A percentile compares a stretch with the other conserved stretches of the same genome.
Conservation (phyloP, 2,888 invertebrate species). For the Amphimallon solstitiale region DNA sequence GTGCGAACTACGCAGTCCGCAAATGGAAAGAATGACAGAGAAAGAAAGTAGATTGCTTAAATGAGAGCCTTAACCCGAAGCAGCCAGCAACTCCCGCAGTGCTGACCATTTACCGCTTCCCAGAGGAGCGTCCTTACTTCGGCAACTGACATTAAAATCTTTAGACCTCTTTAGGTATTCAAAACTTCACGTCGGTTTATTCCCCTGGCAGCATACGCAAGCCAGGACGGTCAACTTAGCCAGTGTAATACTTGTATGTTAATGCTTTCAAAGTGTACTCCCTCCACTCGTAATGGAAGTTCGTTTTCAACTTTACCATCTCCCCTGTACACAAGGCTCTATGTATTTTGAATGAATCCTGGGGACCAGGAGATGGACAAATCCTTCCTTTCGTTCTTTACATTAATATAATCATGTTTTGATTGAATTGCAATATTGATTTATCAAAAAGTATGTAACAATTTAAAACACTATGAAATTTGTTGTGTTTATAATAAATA, state of each 20-base stretch:
- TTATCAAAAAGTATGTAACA: too few relatives aligned
- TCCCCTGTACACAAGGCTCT: not conserved
- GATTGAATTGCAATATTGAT: too few relatives aligned
- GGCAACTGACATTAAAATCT: constrained; percentile 24
- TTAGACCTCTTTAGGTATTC: constrained; percentile 23
- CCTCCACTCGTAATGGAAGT: constrained; percentile 11
- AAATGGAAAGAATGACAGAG: not conserved
- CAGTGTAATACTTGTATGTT: constrained; percentile 16
- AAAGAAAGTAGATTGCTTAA: constrained; percentile 1
- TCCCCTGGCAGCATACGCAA: not conserved
- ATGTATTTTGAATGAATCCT: constrained; percentile 9
- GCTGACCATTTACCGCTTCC: constrained; percentile 10
- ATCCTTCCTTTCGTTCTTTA: too few relatives aligned
- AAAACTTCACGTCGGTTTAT: constrained; percentile 16
- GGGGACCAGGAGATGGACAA: not conserved
- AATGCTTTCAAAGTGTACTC: constrained; percentile 9
- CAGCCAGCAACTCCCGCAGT: constrained; percentile 11
- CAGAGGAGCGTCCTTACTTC: constrained; percentile 1
- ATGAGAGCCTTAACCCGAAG: constrained; percentile 8
- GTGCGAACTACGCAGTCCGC: not conserved
- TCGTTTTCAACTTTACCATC: constrained; percentile 14
- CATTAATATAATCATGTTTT: too few relatives aligned
- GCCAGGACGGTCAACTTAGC: constrained; percentile 21
- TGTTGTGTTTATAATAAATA: too few relatives aligned
- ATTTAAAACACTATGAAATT: too few relatives aligned